Evolutionary conservation across 2,797 vertebrate species (phyloP).

Genomic region (Sylvilagus floridanus): DNA sequence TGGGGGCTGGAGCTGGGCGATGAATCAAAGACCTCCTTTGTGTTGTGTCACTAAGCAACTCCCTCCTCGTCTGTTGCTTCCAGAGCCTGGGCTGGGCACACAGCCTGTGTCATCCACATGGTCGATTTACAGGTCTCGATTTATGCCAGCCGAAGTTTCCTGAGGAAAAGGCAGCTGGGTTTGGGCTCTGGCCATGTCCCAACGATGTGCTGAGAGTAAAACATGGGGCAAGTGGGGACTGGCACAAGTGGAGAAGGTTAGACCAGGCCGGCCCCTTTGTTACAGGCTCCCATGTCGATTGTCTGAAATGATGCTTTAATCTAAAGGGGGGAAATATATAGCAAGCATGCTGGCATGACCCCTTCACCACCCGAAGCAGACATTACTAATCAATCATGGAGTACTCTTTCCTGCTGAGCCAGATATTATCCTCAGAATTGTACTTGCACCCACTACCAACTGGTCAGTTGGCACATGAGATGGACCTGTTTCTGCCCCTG

Average conservation of each 20-base stretch:
- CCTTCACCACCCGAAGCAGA: not conserved
- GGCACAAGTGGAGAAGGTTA: not conserved
- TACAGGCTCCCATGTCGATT: not conserved
- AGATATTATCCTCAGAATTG: not conserved
- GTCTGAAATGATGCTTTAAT: not conserved
- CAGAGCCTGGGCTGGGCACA: conserved; percentile 75
- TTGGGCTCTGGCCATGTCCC: conserved; percentile 63
- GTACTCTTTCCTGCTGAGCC: conserved; percentile 6
- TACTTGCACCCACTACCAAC: not conserved
- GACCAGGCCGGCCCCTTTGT: not conserved
- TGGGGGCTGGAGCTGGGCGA: conserved; percentile 73
- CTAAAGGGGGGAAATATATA: conserved; percentile 12
- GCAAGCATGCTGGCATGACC: not conserved
- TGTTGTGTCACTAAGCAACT: conserved; percentile 85
- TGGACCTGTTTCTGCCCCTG: conserved; percentile 16
- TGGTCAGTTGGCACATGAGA: conserved; percentile 22
- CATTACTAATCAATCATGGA: conserved; percentile 10
- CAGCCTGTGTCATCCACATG: conserved; percentile 78
- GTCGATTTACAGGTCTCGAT: conserved; percentile 75
- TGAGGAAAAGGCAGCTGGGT: conserved; percentile 71
- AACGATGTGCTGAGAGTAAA: conserved; percentile 66
- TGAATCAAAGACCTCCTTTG: conserved; percentile 80
- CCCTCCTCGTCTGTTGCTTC: conserved; percentile 59
- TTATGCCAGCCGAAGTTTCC: conserved; percentile 73
- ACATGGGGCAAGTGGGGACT: conserved; percentile 48